Conservation (phyloP, 2,888 invertebrate genomes). For the Leucania comma region DNA sequence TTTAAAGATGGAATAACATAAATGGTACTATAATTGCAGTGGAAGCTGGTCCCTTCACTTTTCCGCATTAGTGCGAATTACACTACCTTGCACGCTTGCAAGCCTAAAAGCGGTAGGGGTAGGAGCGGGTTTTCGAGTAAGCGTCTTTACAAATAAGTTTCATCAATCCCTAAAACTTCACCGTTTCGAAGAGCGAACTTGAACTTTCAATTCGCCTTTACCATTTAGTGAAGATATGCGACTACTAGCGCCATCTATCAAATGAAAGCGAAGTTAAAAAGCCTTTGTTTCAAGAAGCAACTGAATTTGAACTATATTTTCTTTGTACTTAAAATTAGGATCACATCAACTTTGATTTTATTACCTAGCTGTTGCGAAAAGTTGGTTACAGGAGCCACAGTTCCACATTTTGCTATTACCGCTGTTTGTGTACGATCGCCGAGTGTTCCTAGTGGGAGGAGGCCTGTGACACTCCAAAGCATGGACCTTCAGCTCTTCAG, state of each 20-base stretch:
- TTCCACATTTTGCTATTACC: conserved; percentile 87
- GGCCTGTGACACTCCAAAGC: conserved; percentile 69
- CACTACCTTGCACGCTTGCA: too few species aligned
- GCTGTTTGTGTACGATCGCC: conserved; percentile 74
- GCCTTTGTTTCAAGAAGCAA: background rate
- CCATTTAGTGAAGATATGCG: background rate
- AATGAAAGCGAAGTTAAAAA: background rate
- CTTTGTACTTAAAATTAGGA: background rate
- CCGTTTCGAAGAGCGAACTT: background rate
- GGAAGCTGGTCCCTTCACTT: too few species aligned
- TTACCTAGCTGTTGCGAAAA: conserved; percentile 86
- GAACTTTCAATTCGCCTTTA: background rate
- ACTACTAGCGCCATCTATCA: conserved; percentile 45
- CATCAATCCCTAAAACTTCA: background rate
- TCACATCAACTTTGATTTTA: background rate
- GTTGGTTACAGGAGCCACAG: conserved; percentile 87
- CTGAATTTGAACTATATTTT: background rate
- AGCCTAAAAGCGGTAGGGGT: too few species aligned
- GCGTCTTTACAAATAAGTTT: background rate
- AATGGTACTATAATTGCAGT: too few species aligned
- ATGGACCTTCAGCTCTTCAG: conserved; percentile 77
- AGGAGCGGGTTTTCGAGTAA: too few species aligned
- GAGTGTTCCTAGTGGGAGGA: conserved; percentile 60
- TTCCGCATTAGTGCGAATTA: too few species aligned
- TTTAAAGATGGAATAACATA: too few species aligned